A percentile compares a stretch with the other conserved stretches of the same genome.
phyloP scores from a whole-genome alignment of 2,888 invertebrate genomes.

The Pristionchus exspectatus region DNA sequence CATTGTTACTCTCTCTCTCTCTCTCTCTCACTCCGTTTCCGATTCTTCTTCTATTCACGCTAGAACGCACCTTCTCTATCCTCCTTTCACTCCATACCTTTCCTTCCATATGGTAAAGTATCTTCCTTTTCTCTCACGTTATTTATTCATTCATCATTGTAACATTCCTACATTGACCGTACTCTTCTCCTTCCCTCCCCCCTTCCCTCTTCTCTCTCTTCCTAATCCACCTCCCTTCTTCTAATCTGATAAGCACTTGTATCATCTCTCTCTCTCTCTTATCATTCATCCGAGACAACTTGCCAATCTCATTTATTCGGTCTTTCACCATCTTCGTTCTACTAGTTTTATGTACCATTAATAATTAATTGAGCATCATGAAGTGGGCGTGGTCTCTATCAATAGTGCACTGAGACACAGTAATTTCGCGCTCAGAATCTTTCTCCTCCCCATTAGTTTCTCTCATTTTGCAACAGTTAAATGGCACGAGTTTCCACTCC shows the following conservation, averaged over 20 bases:
- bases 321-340: conserved; percentile 58
- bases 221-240: neutral
- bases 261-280: conserved; percentile 57
- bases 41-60: conserved; percentile 42
- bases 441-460: neutral
- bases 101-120: no score
- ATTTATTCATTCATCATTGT: neutral
- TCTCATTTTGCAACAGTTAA: neutral
- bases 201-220: neutral
- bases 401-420: neutral
- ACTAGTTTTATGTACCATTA: conserved; percentile 57
- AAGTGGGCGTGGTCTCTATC: neutral
- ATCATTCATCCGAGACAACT: conserved; percentile 56
- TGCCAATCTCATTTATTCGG: conserved; percentile 23
- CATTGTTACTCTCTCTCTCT: conserved; percentile 36
- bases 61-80: neutral
- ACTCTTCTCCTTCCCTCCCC: neutral
- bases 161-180: neutral
- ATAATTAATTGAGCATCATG: neutral
- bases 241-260: conserved; percentile 52
- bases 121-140: neutral
- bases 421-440: neutral
- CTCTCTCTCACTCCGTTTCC: conserved; percentile 15
- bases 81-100: neutral
- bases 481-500: neutral